Evolutionary conservation across 30 jellyfish, hydroid and myxozoan genomes (phyloP).

Genomic region (Catostylus mosaicus): DNA sequence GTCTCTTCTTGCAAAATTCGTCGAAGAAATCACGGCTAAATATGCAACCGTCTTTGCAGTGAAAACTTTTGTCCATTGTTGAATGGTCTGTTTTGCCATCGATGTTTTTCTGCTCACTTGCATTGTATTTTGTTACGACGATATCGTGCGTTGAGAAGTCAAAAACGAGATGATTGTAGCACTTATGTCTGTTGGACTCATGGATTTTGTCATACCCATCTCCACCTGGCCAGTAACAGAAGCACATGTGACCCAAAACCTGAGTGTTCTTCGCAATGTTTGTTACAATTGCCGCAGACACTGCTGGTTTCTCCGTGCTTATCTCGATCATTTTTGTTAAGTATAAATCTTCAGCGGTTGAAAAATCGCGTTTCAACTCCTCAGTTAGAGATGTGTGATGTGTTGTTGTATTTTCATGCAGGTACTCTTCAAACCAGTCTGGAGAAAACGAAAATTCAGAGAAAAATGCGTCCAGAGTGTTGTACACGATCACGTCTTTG

Average conservation of each 20-base stretch:
- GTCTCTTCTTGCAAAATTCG: not conserved
- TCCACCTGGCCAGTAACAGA: slow-evolving; percentile 66
- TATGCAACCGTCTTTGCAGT: slow-evolving; percentile 1
- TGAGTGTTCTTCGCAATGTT: not conserved
- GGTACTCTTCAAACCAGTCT: too few species aligned
- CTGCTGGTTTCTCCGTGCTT: slow-evolving; percentile 6
- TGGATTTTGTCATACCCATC: slow-evolving; percentile 24
- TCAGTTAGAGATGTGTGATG: too few species aligned
- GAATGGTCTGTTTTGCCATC: not conserved
- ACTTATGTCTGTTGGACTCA: slow-evolving; percentile 3
- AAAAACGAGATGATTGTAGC: slow-evolving; percentile 62
- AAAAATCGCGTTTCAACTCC: too few species aligned
- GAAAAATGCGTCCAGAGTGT: too few species aligned
- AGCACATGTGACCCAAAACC: slow-evolving; percentile 30
- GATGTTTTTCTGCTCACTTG: not conserved
- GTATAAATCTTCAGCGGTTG: not conserved
- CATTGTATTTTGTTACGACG: slow-evolving; percentile 1
- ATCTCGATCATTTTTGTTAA: not conserved
- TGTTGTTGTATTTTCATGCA: too few species aligned
- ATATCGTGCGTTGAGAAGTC: slow-evolving; percentile 47
- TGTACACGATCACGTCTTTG: too few species aligned
- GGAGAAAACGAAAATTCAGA: too few species aligned
- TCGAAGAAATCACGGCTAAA: too few species aligned
- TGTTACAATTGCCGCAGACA: slow-evolving; percentile 34
- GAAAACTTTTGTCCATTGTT: not conserved